Conservation (phyloP, 1,140 invertebrate genomes). For the Zophobas morio region DNA sequence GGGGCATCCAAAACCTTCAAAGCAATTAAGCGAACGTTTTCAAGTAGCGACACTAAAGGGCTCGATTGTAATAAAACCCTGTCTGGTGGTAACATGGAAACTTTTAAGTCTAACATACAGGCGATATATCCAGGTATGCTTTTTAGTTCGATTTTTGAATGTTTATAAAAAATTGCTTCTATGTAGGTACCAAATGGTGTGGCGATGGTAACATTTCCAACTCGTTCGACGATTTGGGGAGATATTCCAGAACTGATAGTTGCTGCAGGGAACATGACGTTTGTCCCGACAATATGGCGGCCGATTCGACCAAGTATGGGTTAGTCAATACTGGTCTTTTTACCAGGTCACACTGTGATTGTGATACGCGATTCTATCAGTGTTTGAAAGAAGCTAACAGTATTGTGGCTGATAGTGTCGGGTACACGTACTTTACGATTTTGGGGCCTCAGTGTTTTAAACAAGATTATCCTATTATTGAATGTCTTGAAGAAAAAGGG, state of each 20-base stretch:
- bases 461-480: slow-evolving; percentile 74
- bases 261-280: slow-evolving; percentile 69
- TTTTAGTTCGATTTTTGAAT: background rate
- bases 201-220: slow-evolving; percentile 71
- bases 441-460: slow-evolving; percentile 78
- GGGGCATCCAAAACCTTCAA: background rate
- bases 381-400: slow-evolving; percentile 74
- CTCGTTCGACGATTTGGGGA: slow-evolving; percentile 69
- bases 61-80: slow-evolving; percentile 24
- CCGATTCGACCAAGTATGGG: slow-evolving; percentile 43
- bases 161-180: background rate
- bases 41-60: slow-evolving; percentile 1
- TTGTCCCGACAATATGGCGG: slow-evolving; percentile 59
- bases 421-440: slow-evolving; percentile 77
- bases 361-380: slow-evolving; percentile 77
- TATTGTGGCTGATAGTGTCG: slow-evolving; percentile 70
- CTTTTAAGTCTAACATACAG: slow-evolving; percentile 10
- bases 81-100: slow-evolving; percentile 1
- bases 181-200: slow-evolving; percentile 73
- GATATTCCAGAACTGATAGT: slow-evolving; percentile 68
- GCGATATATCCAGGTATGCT: slow-evolving; percentile 35
- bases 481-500: slow-evolving; percentile 59
- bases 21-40: background rate
- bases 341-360: slow-evolving; percentile 75
- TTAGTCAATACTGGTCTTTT: slow-evolving; percentile 69